A percentile compares a stretch with the other conserved stretches of the same genome.
These are phyloP conservation scores for Leptopilina clavipes DNA, from an alignment of 1,140 invertebrate species.

Conservation along the genomic window DNA sequence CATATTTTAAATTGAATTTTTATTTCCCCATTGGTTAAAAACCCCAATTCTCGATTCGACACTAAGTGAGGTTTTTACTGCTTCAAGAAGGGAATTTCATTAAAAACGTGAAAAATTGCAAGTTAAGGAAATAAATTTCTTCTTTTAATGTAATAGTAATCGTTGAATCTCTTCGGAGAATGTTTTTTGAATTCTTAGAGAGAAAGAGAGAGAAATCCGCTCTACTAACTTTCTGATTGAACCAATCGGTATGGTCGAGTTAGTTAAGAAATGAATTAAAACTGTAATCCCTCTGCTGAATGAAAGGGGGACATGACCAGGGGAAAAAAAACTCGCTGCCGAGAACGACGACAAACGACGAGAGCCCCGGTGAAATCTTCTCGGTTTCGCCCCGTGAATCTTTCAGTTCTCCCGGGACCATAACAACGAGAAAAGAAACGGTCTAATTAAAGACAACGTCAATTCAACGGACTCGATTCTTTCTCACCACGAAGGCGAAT, in stretches of 20 bases:
- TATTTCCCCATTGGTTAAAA: too few relatives aligned
- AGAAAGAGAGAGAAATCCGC: constrained; percentile 9
- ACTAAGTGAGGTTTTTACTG: too few relatives aligned
- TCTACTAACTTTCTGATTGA: constrained; percentile 44
- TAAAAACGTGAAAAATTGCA: too few relatives aligned
- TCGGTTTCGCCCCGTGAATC: constrained; percentile 68
- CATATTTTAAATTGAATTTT: too few relatives aligned
- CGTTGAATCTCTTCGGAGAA: not conserved
- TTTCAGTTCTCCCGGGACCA: constrained; percentile 62
- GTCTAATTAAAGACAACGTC: constrained; percentile 70
- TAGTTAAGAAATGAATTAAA: constrained; percentile 72
- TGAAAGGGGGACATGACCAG: constrained; percentile 55
- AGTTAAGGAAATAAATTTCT: too few relatives aligned
- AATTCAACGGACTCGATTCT: constrained; percentile 48
- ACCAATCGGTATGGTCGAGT: constrained; percentile 50
- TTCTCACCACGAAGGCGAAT: constrained; percentile 12
- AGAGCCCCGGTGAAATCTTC: too few relatives aligned
- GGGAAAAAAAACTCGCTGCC: constrained; percentile 56
- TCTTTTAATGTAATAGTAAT: not conserved
- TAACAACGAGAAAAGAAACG: constrained; percentile 61
- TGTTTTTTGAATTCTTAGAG: not conserved
- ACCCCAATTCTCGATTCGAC: too few relatives aligned
- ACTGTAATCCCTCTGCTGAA: constrained; percentile 68
- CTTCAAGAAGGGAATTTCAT: too few relatives aligned
- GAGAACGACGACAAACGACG: too few relatives aligned